Percentiles rank a stretch among this genome's conserved stretches.
phyloP scores from a whole-genome alignment of 37 sponge, comb jelly and placozoan species.

The Theonella swinhoei region DNA sequence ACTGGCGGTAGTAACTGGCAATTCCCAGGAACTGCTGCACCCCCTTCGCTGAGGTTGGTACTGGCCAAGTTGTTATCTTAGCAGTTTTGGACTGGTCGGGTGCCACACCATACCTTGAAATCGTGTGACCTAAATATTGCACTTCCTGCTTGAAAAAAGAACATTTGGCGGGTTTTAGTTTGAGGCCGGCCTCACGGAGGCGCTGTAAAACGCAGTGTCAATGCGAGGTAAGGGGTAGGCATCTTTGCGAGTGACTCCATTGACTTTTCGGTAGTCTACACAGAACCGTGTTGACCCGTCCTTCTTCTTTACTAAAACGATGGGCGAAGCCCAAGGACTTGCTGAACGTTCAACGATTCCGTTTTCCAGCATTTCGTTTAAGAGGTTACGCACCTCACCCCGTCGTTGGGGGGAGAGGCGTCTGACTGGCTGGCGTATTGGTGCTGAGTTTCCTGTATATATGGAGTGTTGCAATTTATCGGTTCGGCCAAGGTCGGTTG shows the following conservation, averaged over 20 bases:
- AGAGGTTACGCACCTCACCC: no score
- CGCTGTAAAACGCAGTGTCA: conserved; percentile 19
- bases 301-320: no score
- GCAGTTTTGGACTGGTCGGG: conserved; percentile 14
- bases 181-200: conserved; percentile 4
- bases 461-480: conserved; percentile 33
- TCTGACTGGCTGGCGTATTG: conserved; percentile 33
- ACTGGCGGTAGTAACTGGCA: conserved; percentile 39
- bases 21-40: conserved; percentile 46
- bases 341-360: no score
- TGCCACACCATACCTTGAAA: conserved; percentile 33
- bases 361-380: no score
- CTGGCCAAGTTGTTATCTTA: conserved; percentile 27
- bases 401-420: no score
- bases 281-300: no score
- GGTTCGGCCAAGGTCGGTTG: no score
- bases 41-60: conserved; percentile 13
- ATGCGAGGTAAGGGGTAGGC: no score
- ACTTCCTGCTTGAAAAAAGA: conserved; percentile 2
- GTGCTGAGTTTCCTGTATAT: conserved; percentile 28
- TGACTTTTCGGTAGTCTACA: no score
- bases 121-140: conserved; percentile 17
- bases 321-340: no score
- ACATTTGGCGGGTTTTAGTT: conserved; percentile 17
- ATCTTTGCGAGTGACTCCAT: no score